phyloP scores from a whole-genome alignment of 2,797 vertebrate genomes.

The Bryconaethiops microstoma region DNA sequence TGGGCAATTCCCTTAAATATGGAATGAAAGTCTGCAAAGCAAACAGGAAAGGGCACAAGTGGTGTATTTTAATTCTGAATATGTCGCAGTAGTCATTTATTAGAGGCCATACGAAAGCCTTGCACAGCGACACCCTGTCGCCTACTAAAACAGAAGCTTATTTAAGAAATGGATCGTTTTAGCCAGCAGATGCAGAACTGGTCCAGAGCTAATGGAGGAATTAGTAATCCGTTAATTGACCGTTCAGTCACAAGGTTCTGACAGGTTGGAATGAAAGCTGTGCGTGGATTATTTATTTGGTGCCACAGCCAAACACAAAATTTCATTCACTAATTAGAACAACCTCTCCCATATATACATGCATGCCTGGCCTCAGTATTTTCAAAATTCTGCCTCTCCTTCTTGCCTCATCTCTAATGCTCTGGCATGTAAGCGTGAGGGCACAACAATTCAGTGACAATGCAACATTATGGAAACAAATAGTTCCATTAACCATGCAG shows the following conservation, averaged over 20 bases:
- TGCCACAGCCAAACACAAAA: constrained; percentile 73
- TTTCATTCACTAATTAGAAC: constrained; percentile 85
- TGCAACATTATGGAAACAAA: constrained; percentile 79
- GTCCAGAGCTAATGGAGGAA: constrained; percentile 72
- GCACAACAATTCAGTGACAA: constrained; percentile 63
- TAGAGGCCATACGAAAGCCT: constrained; percentile 9
- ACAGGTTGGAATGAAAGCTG: constrained; percentile 79
- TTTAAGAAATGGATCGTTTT: constrained; percentile 60
- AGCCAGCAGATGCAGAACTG: constrained; percentile 54
- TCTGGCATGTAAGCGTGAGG: constrained; percentile 18
- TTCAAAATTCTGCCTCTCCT: constrained; percentile 57
- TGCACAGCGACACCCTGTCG: constrained; percentile 38
- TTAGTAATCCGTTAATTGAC: constrained; percentile 82
- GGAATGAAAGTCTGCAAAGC: constrained; percentile 15
- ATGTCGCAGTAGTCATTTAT: constrained; percentile 41
- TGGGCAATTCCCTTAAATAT: background rate
- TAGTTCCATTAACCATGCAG: constrained; percentile 77
- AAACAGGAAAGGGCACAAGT: constrained; percentile 25
- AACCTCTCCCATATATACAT: constrained; percentile 11
- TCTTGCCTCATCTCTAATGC: constrained; percentile 54
- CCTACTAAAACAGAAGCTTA: constrained; percentile 47
- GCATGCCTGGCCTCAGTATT: constrained; percentile 3
- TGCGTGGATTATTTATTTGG: constrained; percentile 79
- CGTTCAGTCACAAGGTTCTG: constrained; percentile 70
- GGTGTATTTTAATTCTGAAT: constrained; percentile 24